Evolutionary conservation across 2,113 vertebrate genomes (phyloP).

Genomic region (Carassius gibelio): DNA sequence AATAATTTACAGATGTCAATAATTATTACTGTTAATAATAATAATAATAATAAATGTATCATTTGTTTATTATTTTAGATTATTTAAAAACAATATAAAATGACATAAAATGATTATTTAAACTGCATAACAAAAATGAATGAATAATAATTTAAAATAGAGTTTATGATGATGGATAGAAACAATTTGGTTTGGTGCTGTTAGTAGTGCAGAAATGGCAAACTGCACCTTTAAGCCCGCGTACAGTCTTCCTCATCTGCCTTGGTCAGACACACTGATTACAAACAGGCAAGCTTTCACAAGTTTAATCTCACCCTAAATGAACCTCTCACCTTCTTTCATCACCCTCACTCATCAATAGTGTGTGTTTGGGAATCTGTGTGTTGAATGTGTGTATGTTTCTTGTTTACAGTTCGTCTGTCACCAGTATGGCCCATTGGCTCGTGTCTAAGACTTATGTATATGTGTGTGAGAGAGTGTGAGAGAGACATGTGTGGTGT

Average conservation of each 20-base stretch:
- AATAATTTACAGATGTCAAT: not conserved
- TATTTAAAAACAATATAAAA: not conserved
- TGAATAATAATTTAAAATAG: not conserved
- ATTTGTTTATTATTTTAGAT: not conserved
- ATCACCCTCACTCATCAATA: conserved; percentile 40
- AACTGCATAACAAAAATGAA: no score
- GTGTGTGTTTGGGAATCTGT: conserved; percentile 1
- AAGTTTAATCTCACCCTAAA: conserved; percentile 37
- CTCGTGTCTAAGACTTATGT: not conserved
- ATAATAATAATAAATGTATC: not conserved
- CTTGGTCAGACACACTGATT: conserved; percentile 2
- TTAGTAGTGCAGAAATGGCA: not conserved
- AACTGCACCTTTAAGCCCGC: not conserved
- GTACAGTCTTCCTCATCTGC: conserved; percentile 2
- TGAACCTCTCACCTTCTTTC: conserved; percentile 46
- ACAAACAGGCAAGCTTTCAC: conserved; percentile 40
- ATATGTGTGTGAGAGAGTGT: not conserved
- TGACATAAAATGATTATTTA: not conserved
- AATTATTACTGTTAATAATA: not conserved
- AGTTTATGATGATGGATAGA: not conserved
- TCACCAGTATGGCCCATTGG: conserved; percentile 46
- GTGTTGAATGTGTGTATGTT: conserved; percentile 39
- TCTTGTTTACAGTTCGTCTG: conserved; percentile 55
- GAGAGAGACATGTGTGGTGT: conserved; percentile 26
- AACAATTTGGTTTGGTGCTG: not conserved